These are phyloP conservation scores for Andrena cerasifolii DNA, from an alignment of 1,140 invertebrate species.

Conservation along the genomic window DNA sequence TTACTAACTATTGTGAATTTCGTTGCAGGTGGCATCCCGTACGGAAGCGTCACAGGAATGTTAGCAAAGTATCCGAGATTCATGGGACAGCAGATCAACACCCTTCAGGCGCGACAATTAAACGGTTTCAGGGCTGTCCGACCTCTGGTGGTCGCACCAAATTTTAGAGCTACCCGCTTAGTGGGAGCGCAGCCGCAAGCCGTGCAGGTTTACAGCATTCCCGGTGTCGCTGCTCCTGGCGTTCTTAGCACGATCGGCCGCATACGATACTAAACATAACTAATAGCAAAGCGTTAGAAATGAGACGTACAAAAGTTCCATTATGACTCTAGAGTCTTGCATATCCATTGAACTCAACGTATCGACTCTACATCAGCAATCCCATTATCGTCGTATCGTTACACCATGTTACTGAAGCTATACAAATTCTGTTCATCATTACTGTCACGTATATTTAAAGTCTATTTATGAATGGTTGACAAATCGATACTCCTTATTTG, in stretches of 20 bases:
- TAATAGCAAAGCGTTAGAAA: not conserved
- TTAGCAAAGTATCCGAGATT: constrained; percentile 62
- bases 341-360: too few relatives aligned
- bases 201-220: constrained; percentile 70
- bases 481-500: too few relatives aligned
- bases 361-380: too few relatives aligned
- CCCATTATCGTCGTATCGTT: too few relatives aligned
- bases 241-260: constrained; percentile 65
- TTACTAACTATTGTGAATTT: not conserved
- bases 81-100: constrained; percentile 8
- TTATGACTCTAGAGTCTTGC: too few relatives aligned
- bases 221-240: constrained; percentile 65
- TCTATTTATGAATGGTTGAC: too few relatives aligned
- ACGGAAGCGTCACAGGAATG: constrained; percentile 76
- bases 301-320: constrained; percentile 1
- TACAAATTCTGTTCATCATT: too few relatives aligned
- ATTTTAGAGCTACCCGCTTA: constrained; percentile 58
- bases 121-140: not conserved
- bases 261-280: constrained; percentile 62
- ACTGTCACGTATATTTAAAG: too few relatives aligned
- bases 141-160: constrained; percentile 54
- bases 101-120: constrained; percentile 19
- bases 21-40: constrained; percentile 77
- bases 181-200: constrained; percentile 47
- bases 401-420: too few relatives aligned